Conservation (phyloP, 2,797 vertebrate genomes). For the Alcedo quadribrachys region DNA sequence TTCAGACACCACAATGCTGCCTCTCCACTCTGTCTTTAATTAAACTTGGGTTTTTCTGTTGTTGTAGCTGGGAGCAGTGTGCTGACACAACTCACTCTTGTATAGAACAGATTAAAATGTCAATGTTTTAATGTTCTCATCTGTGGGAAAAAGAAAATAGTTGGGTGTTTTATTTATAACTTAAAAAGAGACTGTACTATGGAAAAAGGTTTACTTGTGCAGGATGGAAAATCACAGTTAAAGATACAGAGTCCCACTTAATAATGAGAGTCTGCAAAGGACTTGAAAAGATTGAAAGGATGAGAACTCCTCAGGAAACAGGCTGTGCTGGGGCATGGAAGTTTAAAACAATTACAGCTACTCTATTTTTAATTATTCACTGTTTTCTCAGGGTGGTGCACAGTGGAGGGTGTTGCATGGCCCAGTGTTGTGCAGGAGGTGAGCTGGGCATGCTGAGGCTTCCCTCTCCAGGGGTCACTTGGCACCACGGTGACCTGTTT, state of each 20-base stretch:
- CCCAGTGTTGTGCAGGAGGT: not conserved
- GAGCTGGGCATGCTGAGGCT: too few relatives aligned
- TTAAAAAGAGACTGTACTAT: constrained; percentile 65
- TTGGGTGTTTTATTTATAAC: constrained; percentile 79
- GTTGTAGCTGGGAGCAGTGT: constrained; percentile 79
- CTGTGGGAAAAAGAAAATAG: constrained; percentile 80
- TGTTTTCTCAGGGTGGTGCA: too few relatives aligned
- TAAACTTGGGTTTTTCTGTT: constrained; percentile 76
- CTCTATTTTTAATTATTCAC: constrained; percentile 17
- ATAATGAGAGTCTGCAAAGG: constrained; percentile 9
- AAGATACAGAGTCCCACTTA: constrained; percentile 62
- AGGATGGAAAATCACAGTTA: constrained; percentile 65
- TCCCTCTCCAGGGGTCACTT: too few relatives aligned
- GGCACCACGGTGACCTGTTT: fast-evolving
- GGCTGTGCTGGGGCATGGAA: not conserved
- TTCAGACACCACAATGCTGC: constrained; percentile 40
- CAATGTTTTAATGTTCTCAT: constrained; percentile 78
- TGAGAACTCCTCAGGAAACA: not conserved
- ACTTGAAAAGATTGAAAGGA: not conserved
- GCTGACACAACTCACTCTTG: constrained; percentile 81
- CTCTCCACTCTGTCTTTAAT: constrained; percentile 78
- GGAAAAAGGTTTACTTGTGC: constrained; percentile 66
- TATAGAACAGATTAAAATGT: constrained; percentile 81
- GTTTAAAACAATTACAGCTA: not conserved
- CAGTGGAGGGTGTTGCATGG: too few relatives aligned